phyloP scores from a whole-genome alignment of 2,888 invertebrate genomes.

The Thereva nobilitata region DNA sequence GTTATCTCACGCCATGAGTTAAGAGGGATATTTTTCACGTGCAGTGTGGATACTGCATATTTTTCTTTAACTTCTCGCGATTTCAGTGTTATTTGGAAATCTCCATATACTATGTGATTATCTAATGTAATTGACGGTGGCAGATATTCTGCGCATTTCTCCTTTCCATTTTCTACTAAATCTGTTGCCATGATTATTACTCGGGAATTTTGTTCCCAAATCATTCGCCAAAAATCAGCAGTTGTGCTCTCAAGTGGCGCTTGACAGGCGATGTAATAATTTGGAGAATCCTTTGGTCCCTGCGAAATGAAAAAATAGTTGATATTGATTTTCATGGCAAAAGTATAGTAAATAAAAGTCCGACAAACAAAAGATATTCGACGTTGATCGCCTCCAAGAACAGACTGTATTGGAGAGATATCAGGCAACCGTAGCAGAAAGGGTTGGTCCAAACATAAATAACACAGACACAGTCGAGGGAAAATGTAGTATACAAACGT shows the following conservation, averaged over 20 bases:
- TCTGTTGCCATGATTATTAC: slow-evolving; percentile 90
- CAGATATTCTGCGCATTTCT: slow-evolving; percentile 88
- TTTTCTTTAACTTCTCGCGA: slow-evolving; percentile 88
- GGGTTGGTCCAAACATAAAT: too few species aligned
- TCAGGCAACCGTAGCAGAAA: too few species aligned
- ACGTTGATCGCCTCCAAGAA: too few species aligned
- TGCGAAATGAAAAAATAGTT: slow-evolving; percentile 51
- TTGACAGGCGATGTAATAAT: slow-evolving; percentile 90
- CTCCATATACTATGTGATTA: slow-evolving; percentile 83
- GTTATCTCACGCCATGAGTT: slow-evolving; percentile 85
- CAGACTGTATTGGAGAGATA: too few species aligned
- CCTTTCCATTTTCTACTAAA: slow-evolving; percentile 85
- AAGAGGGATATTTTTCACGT: slow-evolving; percentile 79
- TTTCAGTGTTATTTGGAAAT: slow-evolving; percentile 85
- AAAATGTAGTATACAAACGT: too few species aligned
- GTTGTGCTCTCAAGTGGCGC: slow-evolving; percentile 85
- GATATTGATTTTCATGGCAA: too few species aligned
- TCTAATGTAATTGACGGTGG: slow-evolving; percentile 91
- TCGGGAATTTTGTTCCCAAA: slow-evolving; percentile 91
- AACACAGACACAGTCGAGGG: too few species aligned
- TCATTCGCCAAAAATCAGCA: slow-evolving; percentile 92
- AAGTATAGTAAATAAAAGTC: too few species aligned
- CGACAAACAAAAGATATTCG: too few species aligned
- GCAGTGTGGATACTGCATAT: slow-evolving; percentile 84
- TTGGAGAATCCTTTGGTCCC: slow-evolving; percentile 83